Percentiles rank a stretch among this genome's conserved stretches.
phyloP scores from a whole-genome alignment of 2,888 invertebrate genomes.

The Lepidonotus clava region DNA sequence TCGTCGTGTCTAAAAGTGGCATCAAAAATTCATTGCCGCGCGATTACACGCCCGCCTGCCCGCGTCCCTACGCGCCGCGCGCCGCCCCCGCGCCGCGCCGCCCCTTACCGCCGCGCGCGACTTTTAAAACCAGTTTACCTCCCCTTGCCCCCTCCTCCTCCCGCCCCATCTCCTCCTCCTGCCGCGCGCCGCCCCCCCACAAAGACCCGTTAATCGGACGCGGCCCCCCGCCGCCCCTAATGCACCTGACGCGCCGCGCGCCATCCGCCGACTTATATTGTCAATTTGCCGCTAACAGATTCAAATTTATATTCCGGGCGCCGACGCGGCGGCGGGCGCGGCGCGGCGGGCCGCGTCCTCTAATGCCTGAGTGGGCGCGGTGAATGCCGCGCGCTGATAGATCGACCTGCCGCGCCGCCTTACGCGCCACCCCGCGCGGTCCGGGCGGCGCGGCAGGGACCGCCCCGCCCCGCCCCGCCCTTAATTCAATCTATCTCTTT shows the following conservation, averaged over 20 bases:
- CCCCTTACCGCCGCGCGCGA: background rate
- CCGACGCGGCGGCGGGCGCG: background rate
- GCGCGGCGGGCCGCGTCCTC: background rate
- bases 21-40: constrained; percentile 45
- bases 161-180: background rate
- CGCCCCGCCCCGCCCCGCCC: background rate
- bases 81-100: background rate
- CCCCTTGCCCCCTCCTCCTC: background rate
- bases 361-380: constrained; percentile 40
- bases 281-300: constrained; percentile 51
- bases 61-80: constrained; percentile 24
- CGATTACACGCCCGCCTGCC: constrained; percentile 39
- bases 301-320: constrained; percentile 44
- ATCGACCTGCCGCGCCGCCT: constrained; percentile 10
- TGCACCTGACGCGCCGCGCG: background rate
- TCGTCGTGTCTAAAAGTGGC: constrained; percentile 49
- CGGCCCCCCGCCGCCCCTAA: background rate
- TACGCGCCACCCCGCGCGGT: background rate
- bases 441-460: background rate
- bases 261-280: constrained; percentile 39
- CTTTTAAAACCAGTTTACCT: background rate
- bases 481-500: constrained; percentile 49
- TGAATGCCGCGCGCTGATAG: constrained; percentile 40
- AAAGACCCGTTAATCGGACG: constrained; percentile 24
- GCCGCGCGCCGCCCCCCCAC: background rate